Base-by-base conservation (phyloP, 1,140 invertebrate genomes). In the Helicoverpa zea region DNA sequence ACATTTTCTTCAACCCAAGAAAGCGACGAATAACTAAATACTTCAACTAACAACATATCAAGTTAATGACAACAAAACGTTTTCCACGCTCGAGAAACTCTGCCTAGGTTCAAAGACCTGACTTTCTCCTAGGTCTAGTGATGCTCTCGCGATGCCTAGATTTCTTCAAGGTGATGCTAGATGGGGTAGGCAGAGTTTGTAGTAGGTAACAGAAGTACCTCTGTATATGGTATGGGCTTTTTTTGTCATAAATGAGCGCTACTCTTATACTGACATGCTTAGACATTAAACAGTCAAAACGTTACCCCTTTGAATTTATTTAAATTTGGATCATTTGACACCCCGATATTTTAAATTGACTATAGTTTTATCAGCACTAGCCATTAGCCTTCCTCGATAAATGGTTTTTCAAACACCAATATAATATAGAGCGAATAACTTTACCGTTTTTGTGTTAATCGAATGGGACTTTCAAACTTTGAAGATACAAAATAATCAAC, bases 61-160 rank as follows among this genome's bases (percentile, higher is more conserved):
- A 54, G 16, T 54, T n/a, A 56, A 52, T 58, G n/a, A 56, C 29
- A 43, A 74, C 35, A 18, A 74, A 74, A 47, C 30, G 51, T 58
- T 56, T 43, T n/a, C 72, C 54, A 56, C 72, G 54, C 54, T 23
- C 23, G 35, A n/a, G 72, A 54, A 56, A 30, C 52, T 35, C 64
- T 79, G 70, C 70, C 77, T 70, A 74, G 52, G 79, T 68, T 80
- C 79, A 81, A 77, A 83, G 79, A 64, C 74, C 79, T 78, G 70
- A 52, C 74, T 81, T 77, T 81, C 79, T 66, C 74, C 30, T 59
- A 43, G 68, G 49, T 74, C 72, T 74, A 30, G 54, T 30, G 68
- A 74, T 74, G 54, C 30, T 58, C 72, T 43, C 72, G 30, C 54
- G 54, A 74, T 56, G 23, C 10, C 54, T 74, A 74, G 52, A 72